Conservation (phyloP, 1,140 invertebrate species). For the Sogatella furcifera region DNA sequence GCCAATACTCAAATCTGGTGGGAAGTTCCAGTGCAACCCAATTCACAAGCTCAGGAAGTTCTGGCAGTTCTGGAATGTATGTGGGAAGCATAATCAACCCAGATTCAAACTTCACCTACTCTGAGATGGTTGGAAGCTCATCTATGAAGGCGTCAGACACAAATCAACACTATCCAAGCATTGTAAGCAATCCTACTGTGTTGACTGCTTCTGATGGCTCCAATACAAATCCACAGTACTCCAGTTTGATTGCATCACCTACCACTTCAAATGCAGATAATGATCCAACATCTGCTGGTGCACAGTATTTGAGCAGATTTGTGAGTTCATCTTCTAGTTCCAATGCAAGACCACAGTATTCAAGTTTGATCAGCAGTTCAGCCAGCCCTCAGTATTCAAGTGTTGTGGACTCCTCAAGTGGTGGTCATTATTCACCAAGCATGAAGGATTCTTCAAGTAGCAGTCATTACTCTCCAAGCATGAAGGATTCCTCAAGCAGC, state of each 20-base stretch:
- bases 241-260: slow-evolving; percentile 7
- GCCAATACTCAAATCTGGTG: not conserved
- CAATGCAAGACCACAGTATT: not conserved
- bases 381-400: too few species aligned
- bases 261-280: not conserved
- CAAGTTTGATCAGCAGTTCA: not conserved
- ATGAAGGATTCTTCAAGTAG: too few species aligned
- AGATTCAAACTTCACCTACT: too few species aligned
- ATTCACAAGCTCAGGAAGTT: not conserved
- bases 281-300: too few species aligned
- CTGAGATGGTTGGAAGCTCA: not conserved
- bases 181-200: not conserved
- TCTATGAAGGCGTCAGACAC: not conserved
- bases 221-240: not conserved
- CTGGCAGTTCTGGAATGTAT: not conserved
- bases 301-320: too few species aligned
- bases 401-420: too few species aligned
- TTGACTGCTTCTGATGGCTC: too few species aligned
- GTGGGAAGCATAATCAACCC: too few species aligned
- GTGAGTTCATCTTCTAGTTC: not conserved
- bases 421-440: too few species aligned
- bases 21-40: not conserved
- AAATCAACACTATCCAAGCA: not conserved
- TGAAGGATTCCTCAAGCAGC: too few species aligned
- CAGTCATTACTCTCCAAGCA: too few species aligned